phyloP scores from a whole-genome alignment of 2,888 invertebrate species.

The Xylota segnis region DNA sequence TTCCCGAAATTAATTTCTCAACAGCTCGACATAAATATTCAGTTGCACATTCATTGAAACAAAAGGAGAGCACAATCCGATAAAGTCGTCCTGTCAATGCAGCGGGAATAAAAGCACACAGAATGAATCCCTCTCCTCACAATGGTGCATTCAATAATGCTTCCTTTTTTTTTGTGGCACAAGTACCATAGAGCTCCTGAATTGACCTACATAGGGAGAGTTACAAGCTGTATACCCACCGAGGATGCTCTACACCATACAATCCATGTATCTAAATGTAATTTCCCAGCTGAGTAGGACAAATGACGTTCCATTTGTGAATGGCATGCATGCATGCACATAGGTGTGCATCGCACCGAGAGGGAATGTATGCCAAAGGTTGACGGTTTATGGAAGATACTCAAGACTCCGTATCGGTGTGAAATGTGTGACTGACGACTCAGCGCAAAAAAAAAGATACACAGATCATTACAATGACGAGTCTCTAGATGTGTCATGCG shows the following conservation, averaged over 20 bases:
- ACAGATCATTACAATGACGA: slow-evolving; percentile 20
- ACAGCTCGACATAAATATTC: slow-evolving; percentile 8
- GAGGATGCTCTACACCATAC: slow-evolving; percentile 1
- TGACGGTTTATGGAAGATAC: slow-evolving; percentile 36
- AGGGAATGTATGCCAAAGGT: slow-evolving; percentile 45
- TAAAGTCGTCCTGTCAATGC: slow-evolving; percentile 28
- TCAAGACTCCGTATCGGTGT: slow-evolving; percentile 15
- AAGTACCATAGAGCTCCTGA: slow-evolving; percentile 52
- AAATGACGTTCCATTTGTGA: slow-evolving; percentile 57
- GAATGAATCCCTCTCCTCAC: slow-evolving; percentile 37
- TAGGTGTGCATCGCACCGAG: background rate
- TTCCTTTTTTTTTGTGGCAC: slow-evolving; percentile 37
- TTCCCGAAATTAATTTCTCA: slow-evolving; percentile 20
- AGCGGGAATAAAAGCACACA: slow-evolving; percentile 19
- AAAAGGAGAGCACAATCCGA: slow-evolving; percentile 35
- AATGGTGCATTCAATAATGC: slow-evolving; percentile 58
- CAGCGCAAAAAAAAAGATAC: background rate
- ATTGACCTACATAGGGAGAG: slow-evolving; percentile 56
- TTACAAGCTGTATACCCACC: background rate
- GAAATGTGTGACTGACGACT: background rate
- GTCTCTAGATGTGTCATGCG: slow-evolving; percentile 40
- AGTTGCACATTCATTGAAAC: slow-evolving; percentile 4
- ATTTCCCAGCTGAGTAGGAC: slow-evolving; percentile 67
- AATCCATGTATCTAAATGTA: slow-evolving; percentile 50
- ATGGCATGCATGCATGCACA: slow-evolving; percentile 14